Evolutionary conservation across 2,113 vertebrate genomes (phyloP), one percentile per base, ranked within the genome.

Genomic region (Gobiocypris rarus): DNA sequence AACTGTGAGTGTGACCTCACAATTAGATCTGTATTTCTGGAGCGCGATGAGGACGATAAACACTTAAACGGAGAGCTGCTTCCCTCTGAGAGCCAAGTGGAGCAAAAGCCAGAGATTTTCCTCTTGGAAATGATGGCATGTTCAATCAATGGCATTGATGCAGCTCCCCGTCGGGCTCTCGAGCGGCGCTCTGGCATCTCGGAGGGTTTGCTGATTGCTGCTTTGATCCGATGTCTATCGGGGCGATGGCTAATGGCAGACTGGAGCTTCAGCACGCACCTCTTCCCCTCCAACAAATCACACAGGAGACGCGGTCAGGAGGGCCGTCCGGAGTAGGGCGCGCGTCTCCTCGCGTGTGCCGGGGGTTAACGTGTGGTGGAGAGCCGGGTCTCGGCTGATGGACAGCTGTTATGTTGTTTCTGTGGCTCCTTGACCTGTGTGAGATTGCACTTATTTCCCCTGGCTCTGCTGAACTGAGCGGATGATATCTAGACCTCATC

Each of bases 361-460:
- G 84, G 91, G 50, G 92, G 93, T 93, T 93, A 95, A 91, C 90
- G 86, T 88, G 81, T 43, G 59, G 82, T 81, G 86, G 87, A 87
- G 85, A 86, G 74, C 9, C 61, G 28, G 48, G 89, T 86, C 89
- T 88, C 75, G 65, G 54, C 86, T 93, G 91, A 92, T 91, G 90
- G 91, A 93, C 88, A 91, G 91, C 91, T 93, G 93, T 93, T 93
- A 92, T 91, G 91, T 90, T 91, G 75, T 92, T 91, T 89, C 86
- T 81, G 77, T 92, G 92, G 91, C 91, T 91, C 65, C 92, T 91
- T 94, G 93, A 94, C 93, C 93, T 83, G 71, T 89, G 87, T 89
- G 88, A 92, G 90, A 94, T 93, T 93, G 91, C 91, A 92, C 93
- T 94, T 94, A 95, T 95, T 94, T 95, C 93, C 94, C 92, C 85